Evolutionary conservation across 2,113 vertebrate species (phyloP).

Genomic region (Vireo altiloquus): DNA sequence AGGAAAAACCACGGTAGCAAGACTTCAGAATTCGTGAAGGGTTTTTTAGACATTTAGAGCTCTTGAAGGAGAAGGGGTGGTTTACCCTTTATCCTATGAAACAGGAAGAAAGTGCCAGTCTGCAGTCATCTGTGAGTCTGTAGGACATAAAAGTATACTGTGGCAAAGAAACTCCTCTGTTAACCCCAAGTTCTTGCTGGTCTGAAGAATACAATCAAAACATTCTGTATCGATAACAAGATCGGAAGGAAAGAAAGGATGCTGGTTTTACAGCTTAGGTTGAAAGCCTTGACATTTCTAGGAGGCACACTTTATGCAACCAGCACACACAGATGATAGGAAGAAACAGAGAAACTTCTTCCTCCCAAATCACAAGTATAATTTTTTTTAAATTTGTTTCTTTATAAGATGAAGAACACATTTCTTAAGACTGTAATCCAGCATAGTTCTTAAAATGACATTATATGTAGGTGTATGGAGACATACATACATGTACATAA

Average conservation of each 20-base stretch:
- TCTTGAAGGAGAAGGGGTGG: not conserved
- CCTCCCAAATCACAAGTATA: accelerated
- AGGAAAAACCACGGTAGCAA: not conserved
- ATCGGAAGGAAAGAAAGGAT: not conserved
- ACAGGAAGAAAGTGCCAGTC: not conserved
- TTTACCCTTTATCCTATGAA: not conserved
- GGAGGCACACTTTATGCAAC: not conserved
- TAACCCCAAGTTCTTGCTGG: not conserved
- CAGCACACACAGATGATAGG: accelerated
- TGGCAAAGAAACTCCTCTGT: not conserved
- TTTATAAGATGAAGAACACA: not conserved
- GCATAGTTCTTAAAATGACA: not conserved
- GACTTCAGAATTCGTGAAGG: not conserved
- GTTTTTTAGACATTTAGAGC: not conserved
- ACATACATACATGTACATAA: accelerated
- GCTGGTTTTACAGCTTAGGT: not conserved
- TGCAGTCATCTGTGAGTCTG: not conserved
- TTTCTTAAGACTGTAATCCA: not conserved
- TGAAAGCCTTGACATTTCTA: not conserved
- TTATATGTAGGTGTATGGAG: not conserved
- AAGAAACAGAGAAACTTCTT: not conserved
- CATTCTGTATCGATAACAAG: not conserved
- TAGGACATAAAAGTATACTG: not conserved
- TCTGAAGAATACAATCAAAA: not conserved
- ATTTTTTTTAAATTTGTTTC: not conserved